phyloP scores from a whole-genome alignment of 2,888 invertebrate genomes.

The Lypha dubia region DNA sequence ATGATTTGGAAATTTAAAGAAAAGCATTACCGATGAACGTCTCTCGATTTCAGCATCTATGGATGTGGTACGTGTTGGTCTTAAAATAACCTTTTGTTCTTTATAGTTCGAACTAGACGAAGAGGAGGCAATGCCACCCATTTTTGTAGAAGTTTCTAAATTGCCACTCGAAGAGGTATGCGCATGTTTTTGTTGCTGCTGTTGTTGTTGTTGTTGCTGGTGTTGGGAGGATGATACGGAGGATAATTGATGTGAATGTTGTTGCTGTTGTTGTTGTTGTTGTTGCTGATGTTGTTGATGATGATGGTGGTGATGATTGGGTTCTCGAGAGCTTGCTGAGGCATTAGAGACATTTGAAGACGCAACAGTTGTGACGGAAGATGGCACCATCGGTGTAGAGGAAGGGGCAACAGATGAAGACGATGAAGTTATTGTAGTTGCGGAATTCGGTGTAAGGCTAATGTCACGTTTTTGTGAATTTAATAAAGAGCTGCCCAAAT shows the following conservation, averaged over 20 bases:
- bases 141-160: slow-evolving; percentile 71
- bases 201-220: slow-evolving; percentile 28
- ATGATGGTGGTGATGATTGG: slow-evolving; percentile 86
- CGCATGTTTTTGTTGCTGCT: slow-evolving; percentile 60
- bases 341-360: slow-evolving; percentile 66
- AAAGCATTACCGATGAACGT: slow-evolving; percentile 76
- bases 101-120: slow-evolving; percentile 70
- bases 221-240: slow-evolving; percentile 52
- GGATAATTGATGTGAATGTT: slow-evolving; percentile 74
- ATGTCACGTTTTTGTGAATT: slow-evolving; percentile 70
- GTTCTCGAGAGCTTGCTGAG: slow-evolving; percentile 84
- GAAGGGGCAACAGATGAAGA: slow-evolving; percentile 66
- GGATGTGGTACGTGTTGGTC: slow-evolving; percentile 77
- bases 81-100: slow-evolving; percentile 76
- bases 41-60: slow-evolving; percentile 78
- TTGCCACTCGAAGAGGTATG: slow-evolving; percentile 61
- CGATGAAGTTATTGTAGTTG: slow-evolving; percentile 59
- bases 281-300: slow-evolving; percentile 84
- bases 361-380: slow-evolving; percentile 64
- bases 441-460: slow-evolving; percentile 61
- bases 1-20: slow-evolving; percentile 61
- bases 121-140: slow-evolving; percentile 63
- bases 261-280: slow-evolving; percentile 82
- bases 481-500: slow-evolving; percentile 42
- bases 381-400: slow-evolving; percentile 69